These are phyloP conservation scores for Struthio camelus DNA, from an alignment of 2,113 vertebrate species.

Conservation along the genomic window DNA sequence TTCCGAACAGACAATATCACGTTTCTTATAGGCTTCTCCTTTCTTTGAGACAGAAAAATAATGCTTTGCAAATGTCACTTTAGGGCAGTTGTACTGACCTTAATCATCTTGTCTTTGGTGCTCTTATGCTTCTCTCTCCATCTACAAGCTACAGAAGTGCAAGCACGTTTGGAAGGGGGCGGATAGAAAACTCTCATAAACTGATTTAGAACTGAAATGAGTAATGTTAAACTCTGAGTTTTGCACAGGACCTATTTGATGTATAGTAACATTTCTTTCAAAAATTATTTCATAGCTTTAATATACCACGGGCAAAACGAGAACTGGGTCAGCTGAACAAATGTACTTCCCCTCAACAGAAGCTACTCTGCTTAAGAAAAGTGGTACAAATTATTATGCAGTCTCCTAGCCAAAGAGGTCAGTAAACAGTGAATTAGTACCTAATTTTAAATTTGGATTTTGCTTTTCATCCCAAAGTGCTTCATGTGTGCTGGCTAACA, in stretches of 20 bases:
- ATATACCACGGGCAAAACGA: constrained; percentile 91
- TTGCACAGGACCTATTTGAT: neutral
- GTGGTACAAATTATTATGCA: constrained; percentile 89
- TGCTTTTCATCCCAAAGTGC: neutral
- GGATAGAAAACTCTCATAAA: no score
- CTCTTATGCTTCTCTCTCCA: neutral
- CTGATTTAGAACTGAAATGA: no score
- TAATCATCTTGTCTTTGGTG: neutral
- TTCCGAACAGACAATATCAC: neutral
- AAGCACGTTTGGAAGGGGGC: neutral
- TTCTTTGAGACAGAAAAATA: neutral
- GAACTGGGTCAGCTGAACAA: constrained; percentile 91
- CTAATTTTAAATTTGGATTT: neutral
- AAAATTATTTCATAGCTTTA: constrained; percentile 80
- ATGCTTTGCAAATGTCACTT: neutral
- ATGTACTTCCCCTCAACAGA: constrained; percentile 92
- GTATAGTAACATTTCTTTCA: neutral
- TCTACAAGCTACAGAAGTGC: neutral
- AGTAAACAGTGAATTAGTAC: constrained; percentile 14
- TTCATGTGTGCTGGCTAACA: neutral
- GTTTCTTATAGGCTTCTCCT: neutral
- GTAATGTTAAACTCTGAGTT: neutral
- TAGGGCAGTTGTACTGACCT: neutral
- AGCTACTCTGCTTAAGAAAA: constrained; percentile 88
- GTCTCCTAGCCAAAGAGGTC: constrained; percentile 86